Evolutionary conservation across 2,113 vertebrate species (phyloP), one percentile per base, ranked within the genome.

Genomic region (Podarcis muralis): DNA sequence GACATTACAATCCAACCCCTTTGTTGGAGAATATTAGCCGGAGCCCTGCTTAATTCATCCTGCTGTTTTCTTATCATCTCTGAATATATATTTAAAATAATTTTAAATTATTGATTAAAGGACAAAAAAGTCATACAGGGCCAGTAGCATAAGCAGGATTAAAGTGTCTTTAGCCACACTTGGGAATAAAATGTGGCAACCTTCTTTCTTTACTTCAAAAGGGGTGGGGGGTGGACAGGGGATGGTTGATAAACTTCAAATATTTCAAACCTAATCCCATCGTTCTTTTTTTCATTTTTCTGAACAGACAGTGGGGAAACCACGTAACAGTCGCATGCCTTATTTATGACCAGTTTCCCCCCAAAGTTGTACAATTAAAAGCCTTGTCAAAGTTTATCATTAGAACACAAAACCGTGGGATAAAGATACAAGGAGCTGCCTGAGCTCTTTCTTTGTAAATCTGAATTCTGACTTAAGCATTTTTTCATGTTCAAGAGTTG

Each of bases 81-180:
- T 88, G 87, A 76, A 88, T 88, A 88, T 88, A 68, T 77, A 40
- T 82, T 71, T 25, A 76, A n/a, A 88, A 77, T 88, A 88, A 57
- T 87, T 88, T 87, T 92, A 87, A 93, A 93, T 94, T 90, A 90
- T 89, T 90, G 93, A 94, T 94, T 92, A 94, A 93, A 94, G 92
- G 84, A 91, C 53, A 83, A 90, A 69, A 68, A 37, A 15, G 83
- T 87, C 88, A 83, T 87, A 88, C 72, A 87, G 85, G 92, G 92
- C 71, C 85, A 92, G 43, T 90, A 88, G 90, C 92, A 88, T 81
- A 87, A 93, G 75, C 76, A 90, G 92, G 92, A 93, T 92, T 85
- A 90, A 84, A 86, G 81, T 84, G 90, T 72, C 88, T 89, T 77
- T 74, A 6, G 22, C 11, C 4, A 22, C 40, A 25, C 32, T 80